Evolutionary conservation across 1,140 invertebrate genomes (phyloP), one percentile per base, ranked within the genome.

Genomic region (Hermetia illucens): DNA sequence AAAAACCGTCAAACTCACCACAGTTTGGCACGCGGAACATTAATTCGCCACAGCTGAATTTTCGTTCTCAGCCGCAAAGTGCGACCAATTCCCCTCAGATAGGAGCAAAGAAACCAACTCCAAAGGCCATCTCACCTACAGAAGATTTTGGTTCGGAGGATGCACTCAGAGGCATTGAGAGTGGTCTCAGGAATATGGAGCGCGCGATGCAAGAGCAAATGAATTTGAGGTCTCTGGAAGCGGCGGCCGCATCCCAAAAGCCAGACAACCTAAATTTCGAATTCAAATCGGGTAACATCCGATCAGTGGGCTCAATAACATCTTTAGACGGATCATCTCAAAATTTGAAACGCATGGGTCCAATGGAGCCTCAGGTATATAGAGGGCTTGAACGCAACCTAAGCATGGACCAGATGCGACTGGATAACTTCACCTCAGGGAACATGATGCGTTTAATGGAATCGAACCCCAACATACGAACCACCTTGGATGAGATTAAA

Each of bases 171-270:
- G 57, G 58, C 12, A 61, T 61, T 10, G 58, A 61, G 34, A 60
- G 58, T 31, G 58, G 58, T 1, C 36, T 61, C 10, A 48, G 55
- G 4, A 61, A 61, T 33, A 61, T 61, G 58, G 58, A 61, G 32
- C 47, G 58, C 5, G 58, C 58, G 34, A 61, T 61, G 58, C 58
- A 60, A 40, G 58, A 61, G 38, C 58, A 61, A 37, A 60, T 61
- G 58, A 61, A 57, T 31, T 32, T 61, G 17, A 37, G 58, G 12
- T 57, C 46, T 9, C 34, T 61, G 37, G 58, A 61, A 44, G 53
- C 49, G 0, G 42, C 39, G 3, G 44, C 34, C 2, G 36, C 34
- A n/a, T 48, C 49, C 15, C 13, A 35, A 20, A 35, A 37, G 18
- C 15, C 12, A 45, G 48, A 15, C 52, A 59, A 43, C 55, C 12